These are phyloP conservation scores for Lasioglossum morio DNA, from an alignment of 2,888 invertebrate species.

Conservation along the genomic window DNA sequence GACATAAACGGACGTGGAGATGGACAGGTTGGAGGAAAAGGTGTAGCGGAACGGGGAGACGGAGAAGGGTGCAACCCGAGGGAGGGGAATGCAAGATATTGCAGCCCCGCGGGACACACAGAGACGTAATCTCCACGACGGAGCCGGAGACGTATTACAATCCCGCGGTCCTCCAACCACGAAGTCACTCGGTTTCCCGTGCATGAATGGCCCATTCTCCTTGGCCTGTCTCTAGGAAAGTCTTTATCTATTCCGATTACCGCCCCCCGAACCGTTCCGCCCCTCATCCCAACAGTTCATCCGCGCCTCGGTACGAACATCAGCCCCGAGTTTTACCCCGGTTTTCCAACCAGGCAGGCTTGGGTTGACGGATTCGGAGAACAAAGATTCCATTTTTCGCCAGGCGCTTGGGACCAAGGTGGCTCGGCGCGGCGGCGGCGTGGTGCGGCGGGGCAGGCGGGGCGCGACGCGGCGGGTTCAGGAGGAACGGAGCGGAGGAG, in stretches of 20 bases:
- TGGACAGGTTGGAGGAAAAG: slow-evolving; percentile 62
- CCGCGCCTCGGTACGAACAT: slow-evolving; percentile 62
- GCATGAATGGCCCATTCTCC: slow-evolving; percentile 84
- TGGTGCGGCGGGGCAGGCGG: not conserved
- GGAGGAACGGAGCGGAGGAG: slow-evolving; percentile 51
- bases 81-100: slow-evolving; percentile 84
- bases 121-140: slow-evolving; percentile 84
- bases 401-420: slow-evolving; percentile 66
- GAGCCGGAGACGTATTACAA: slow-evolving; percentile 82
- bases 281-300: slow-evolving; percentile 63
- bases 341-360: slow-evolving; percentile 56
- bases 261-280: slow-evolving; percentile 61
- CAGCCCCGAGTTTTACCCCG: slow-evolving; percentile 70
- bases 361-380: slow-evolving; percentile 70
- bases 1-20: slow-evolving; percentile 61
- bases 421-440: slow-evolving; percentile 17
- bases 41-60: slow-evolving; percentile 57
- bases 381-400: slow-evolving; percentile 79
- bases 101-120: slow-evolving; percentile 84
- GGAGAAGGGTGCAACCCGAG: slow-evolving; percentile 64
- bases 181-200: slow-evolving; percentile 78
- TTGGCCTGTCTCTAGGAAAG: slow-evolving; percentile 83
- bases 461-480: slow-evolving; percentile 29
- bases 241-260: slow-evolving; percentile 82
- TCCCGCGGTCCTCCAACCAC: slow-evolving; percentile 79